A percentile compares a stretch with the other conserved stretches of the same genome.
Conservation (phyloP, 2,888 invertebrate genomes). For the Automeris io region DNA sequence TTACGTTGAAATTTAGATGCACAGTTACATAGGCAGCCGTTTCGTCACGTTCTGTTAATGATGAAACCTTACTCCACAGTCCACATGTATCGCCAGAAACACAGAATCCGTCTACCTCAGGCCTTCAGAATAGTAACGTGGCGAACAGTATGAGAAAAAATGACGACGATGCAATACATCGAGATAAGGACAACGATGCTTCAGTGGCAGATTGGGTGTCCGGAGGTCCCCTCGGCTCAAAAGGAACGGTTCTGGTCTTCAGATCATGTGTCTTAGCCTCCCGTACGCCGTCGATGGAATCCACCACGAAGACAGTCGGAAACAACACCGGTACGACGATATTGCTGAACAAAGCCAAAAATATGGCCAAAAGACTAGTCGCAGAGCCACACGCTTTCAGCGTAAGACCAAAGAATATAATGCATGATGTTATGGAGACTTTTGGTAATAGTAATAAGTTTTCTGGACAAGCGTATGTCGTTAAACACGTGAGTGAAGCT, state of each 20-base stretch:
- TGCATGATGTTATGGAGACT: conserved; percentile 72
- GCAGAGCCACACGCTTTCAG: conserved; percentile 60
- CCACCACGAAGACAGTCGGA: conserved; percentile 54
- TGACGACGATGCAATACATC: conserved; percentile 40
- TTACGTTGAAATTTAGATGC: no score
- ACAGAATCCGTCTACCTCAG: conserved; percentile 65
- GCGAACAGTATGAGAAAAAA: conserved; percentile 61
- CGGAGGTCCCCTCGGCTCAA: conserved; percentile 78
- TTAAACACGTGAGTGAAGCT: conserved; percentile 54
- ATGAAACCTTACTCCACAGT: conserved; percentile 30
- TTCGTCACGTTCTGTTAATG: background rate
- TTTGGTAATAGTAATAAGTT: conserved; percentile 53
- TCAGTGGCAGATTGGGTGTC: conserved; percentile 72
- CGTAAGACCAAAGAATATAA: conserved; percentile 60
- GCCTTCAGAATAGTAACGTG: conserved; percentile 43
- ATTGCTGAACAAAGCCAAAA: conserved; percentile 63
- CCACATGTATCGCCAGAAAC: conserved; percentile 71
- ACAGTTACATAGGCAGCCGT: no score
- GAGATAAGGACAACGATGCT: conserved; percentile 47
- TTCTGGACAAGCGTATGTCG: conserved; percentile 50
- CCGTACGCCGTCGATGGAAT: conserved; percentile 62
- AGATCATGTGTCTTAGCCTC: conserved; percentile 79
- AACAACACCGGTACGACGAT: conserved; percentile 64
- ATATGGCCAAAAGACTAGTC: conserved; percentile 61
- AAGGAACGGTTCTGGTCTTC: conserved; percentile 81